Base-by-base conservation (phyloP, 2,113 vertebrate species). In the Anhinga rufa region DNA sequence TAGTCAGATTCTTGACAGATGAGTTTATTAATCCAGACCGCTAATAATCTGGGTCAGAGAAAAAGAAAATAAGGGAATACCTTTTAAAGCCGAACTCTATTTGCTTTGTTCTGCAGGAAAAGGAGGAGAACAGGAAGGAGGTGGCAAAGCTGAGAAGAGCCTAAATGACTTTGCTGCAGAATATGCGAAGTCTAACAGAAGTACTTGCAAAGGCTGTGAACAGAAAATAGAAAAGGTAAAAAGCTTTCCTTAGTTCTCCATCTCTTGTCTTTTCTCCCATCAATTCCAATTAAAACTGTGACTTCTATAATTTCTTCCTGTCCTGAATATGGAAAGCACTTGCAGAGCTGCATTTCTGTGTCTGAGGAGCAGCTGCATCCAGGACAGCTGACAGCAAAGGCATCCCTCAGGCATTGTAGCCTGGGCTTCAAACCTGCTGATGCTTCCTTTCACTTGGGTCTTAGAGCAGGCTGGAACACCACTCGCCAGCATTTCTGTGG, bases 131-230 rank as follows among this genome's bases (percentile, higher is more conserved):
- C 98, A 98, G 44, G 98, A 98, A 71, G 98, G 98, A 88, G 98
- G 98, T 14, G 96, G 98, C 51, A 99, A 99, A 98, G 97, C 97
- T 36, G 98, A 98, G 83, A 99, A 99, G 98, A 99, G 98, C 0
- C 97, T 99, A 68, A 98, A 98, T 66, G 99, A 99, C 95, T 99
- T 99, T 93, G 98, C 99, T 4, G 99, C 98, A 32, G 99, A 99
- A 92, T 99, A 99, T 3, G 99, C 99, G 64, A 99, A 99, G 92
- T 99, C 99, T 32, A 99, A 99, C 98, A 98, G 99, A 84, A 99
- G 99, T 97, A 99, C 99, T 4, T 99, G 99, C 98, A 99, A 99
- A 97, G 99, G 99, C 69, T 99, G 99, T 48, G 98, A 99, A 72
- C 98, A 99, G 97, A 99, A 99, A 98, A 99, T 99, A 86, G 99